These are phyloP conservation scores for Cataglyphis cursor DNA, from an alignment of 2,888 invertebrate genomes.

Conservation along the genomic window DNA sequence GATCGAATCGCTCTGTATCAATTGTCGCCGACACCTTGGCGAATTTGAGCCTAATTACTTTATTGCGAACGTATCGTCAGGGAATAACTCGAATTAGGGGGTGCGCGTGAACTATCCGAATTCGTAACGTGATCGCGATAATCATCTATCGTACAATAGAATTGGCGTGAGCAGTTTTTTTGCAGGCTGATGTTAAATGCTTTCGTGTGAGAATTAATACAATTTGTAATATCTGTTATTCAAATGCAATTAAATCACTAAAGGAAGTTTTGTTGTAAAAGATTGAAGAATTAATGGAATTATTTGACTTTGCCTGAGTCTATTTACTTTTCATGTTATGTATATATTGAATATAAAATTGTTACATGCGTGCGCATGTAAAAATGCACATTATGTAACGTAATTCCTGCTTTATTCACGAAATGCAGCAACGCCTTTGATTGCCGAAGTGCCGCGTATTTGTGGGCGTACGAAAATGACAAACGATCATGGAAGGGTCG, in stretches of 20 bases:
- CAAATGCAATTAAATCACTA: background rate
- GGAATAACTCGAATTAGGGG: conserved; percentile 46
- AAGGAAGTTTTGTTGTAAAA: background rate
- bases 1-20: conserved; percentile 76
- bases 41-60: conserved; percentile 75
- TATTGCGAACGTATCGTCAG: conserved; percentile 76
- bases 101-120: conserved; percentile 22
- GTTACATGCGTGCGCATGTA: background rate
- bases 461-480: conserved; percentile 74
- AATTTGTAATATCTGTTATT: background rate
- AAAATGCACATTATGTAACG: background rate
- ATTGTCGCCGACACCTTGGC: conserved; percentile 76
- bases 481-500: conserved; percentile 81
- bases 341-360: conserved; percentile 1
- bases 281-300: background rate
- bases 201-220: background rate
- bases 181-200: background rate
- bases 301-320: background rate
- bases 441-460: conserved; percentile 23
- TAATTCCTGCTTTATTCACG: conserved; percentile 4
- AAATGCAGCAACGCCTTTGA: conserved; percentile 31
- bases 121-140: conserved; percentile 26
- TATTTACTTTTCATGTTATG: background rate
- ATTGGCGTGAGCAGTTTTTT: background rate
- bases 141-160: background rate